Base-by-base conservation (phyloP, 2,113 vertebrate genomes). In the Clarias macrocephalus region DNA sequence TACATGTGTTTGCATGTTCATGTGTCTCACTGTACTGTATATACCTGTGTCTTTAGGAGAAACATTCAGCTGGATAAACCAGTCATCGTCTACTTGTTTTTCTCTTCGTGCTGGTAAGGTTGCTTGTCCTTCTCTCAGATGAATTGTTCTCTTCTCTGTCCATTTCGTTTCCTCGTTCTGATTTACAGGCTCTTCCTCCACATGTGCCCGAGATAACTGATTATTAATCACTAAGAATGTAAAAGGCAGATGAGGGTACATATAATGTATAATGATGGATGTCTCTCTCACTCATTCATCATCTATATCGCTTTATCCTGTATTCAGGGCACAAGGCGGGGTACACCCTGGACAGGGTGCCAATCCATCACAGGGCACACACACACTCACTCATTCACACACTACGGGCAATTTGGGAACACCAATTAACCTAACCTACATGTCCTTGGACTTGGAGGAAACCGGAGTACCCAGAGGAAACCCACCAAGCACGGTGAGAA, bases 11-110 rank as follows among this genome's bases (percentile, higher is more conserved):
- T 57, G 25, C 23, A 30, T 65, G 42, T 82, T 73, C 73, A 5
- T 70, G 62, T 65, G 9, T 52, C 19, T 56, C 23, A 8, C 48
- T 48, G 48, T 48, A 42, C 42, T 25, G 4, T 25, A 59, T 84
- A 65, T 94, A 95, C 94, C 93, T 93, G 89, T 89, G 91, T 88
- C 88, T 89, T 91, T 91, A 63, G 80, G 37, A 59, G 90, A 57
- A 82, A 89, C 83, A 86, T 91, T 89, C 80, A 91, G 87, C 70
- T 89, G 88, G 42, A 70, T 84, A 84, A 89, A 94, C 93, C 93
- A 94, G 81, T 92, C 90, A 84, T 94, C 93, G 1, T 93, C 91
- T 79, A 93, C 28, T 25, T 92, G 76, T 87, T 77, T 92, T n/a
- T 70, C 25, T 10, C 16, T 87, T 37, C 28, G 65, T 85, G 82